Evolutionary conservation across 2,113 vertebrate species (phyloP), one percentile per base, ranked within the genome.

Genomic region (Poeciliopsis turrubarensis): DNA sequence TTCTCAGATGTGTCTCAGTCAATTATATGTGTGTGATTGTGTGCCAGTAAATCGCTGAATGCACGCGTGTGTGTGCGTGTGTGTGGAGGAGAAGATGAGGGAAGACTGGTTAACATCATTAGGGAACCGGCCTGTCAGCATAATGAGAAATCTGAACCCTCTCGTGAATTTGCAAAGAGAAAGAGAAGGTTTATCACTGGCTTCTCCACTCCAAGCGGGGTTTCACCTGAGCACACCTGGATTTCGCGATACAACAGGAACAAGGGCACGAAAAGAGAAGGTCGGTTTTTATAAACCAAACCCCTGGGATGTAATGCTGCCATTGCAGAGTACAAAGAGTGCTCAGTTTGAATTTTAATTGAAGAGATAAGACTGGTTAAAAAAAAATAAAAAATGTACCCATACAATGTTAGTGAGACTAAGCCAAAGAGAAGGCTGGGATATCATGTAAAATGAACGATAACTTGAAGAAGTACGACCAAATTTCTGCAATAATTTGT

Each of bases 101-200:
- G 67, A 85, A 88, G 77, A 75, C 78, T 86, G 83, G 85, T 89
- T 92, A 92, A 89, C 81, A 87, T 91, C 82, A 88, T 94, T 93
- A 93, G 57, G 57, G 83, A 71, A 64, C 79, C 65, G 60, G 82
- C 64, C 83, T 90, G 92, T 92, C 91, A 85, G 84, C 69, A n/a
- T 90, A 89, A 92, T 89, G 84, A 91, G 81, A 67, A 66, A 91
- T 79, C 89, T 75, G 70, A 88, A 82, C 82, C 68, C 88, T 89
- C 82, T 60, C 12, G 80, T 82, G 85, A 78, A 72, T 86, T 81
- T 87, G 31, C 66, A 80, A 30, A 26, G 51, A 61, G 74, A 60
- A 31, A 5, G 34, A 11, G 22, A 39, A 29, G 31, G 70, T 41
- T 11, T 10, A 80, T 27, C 12, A 25, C 22, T 63, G n/a, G 32